phyloP scores from a whole-genome alignment of 2,113 vertebrate species.

The Colossoma macropomum region DNA sequence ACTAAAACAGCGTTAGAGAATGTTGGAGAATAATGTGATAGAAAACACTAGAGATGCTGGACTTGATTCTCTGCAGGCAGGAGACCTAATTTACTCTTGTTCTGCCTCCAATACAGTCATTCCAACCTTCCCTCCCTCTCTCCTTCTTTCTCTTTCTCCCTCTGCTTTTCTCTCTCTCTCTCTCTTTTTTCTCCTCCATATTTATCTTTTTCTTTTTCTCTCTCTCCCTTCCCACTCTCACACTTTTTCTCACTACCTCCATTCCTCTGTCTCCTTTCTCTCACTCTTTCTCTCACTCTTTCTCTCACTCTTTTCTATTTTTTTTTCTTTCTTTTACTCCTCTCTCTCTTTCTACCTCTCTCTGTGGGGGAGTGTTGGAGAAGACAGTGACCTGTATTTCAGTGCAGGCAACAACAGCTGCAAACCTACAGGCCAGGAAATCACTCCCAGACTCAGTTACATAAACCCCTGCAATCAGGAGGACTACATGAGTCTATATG shows the following conservation, averaged over 20 bases:
- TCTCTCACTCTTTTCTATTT: not conserved
- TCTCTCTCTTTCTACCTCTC: not conserved
- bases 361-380: not conserved
- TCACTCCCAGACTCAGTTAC: slow-evolving; percentile 10
- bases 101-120: slow-evolving; percentile 26
- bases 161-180: too few species aligned
- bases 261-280: too few species aligned
- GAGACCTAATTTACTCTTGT: slow-evolving; percentile 34
- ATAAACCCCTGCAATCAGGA: slow-evolving; percentile 5
- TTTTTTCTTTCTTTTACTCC: not conserved
- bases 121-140: not conserved
- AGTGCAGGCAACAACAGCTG: slow-evolving; percentile 42
- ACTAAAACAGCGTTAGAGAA: too few species aligned
- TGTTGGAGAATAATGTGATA: not conserved
- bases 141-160: too few species aligned
- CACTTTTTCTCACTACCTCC: too few species aligned
- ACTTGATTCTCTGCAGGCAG: not conserved
- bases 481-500: not conserved
- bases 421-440: slow-evolving; percentile 37
- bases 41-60: not conserved
- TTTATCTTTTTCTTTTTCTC: too few species aligned
- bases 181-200: too few species aligned
- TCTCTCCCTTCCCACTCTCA: too few species aligned
- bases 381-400: slow-evolving; percentile 36
- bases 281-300: not conserved